Evolutionary conservation across 2,888 invertebrate genomes (phyloP).

Genomic region (Cosmorhoe ocellata): DNA sequence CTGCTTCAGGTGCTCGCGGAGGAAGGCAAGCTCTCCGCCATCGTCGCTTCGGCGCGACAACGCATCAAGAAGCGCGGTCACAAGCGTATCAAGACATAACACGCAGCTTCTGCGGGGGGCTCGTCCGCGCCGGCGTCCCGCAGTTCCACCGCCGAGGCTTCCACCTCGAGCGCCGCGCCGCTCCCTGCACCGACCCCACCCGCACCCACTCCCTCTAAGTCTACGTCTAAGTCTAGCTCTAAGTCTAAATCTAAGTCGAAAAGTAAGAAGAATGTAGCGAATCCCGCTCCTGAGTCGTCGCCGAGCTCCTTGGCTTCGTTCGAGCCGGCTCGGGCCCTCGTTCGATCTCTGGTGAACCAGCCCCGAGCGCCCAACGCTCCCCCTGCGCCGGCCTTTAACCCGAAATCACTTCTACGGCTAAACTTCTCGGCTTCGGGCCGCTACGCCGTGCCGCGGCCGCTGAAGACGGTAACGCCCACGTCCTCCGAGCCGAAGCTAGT

Average conservation of each 20-base stretch:
- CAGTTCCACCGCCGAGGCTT: background rate
- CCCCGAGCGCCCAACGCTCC: background rate
- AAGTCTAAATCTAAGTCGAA: constrained; percentile 15
- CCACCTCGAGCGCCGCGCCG: constrained; percentile 66
- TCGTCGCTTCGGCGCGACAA: constrained; percentile 95
- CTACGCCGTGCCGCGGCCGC: constrained; percentile 4
- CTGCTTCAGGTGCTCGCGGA: constrained; percentile 95
- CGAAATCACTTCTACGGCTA: background rate
- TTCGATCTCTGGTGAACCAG: background rate
- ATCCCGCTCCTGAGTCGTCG: background rate
- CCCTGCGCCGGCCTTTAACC: background rate
- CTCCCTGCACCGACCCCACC: background rate
- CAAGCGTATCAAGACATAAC: constrained; percentile 80
- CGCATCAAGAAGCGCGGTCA: constrained; percentile 85
- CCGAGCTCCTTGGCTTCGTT: background rate
- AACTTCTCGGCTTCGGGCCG: constrained; percentile 3
- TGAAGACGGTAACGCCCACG: background rate
- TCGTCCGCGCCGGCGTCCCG: too few species aligned
- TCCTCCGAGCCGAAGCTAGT: background rate
- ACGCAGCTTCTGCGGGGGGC: constrained; percentile 54
- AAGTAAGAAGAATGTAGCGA: constrained; percentile 1
- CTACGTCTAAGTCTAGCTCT: constrained; percentile 9
- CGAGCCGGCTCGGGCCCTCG: background rate
- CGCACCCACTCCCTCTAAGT: constrained; percentile 1
- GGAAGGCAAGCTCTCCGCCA: constrained; percentile 92